These are phyloP conservation scores for Ammodytes dubius DNA, from an alignment of 2,113 vertebrate genomes.

Conservation along the genomic window DNA sequence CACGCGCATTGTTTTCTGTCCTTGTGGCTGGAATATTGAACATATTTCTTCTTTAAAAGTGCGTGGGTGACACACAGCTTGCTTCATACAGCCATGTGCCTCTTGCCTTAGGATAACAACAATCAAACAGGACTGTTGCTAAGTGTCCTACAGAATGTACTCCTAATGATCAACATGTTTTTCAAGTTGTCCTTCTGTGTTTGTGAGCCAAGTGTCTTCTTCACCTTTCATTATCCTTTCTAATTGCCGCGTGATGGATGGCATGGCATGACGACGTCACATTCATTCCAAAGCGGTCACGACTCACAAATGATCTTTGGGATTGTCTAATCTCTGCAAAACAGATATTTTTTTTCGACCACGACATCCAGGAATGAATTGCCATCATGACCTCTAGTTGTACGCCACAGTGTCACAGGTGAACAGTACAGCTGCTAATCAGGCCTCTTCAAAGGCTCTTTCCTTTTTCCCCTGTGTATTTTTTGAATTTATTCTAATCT, in stretches of 20 bases:
- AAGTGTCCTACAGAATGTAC: neutral
- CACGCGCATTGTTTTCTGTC: neutral
- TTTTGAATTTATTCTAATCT: neutral
- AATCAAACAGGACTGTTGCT: neutral
- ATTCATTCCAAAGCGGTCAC: neutral
- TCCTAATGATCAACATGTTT: neutral
- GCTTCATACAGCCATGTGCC: too few species aligned
- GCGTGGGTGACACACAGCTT: neutral
- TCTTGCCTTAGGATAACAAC: conserved; percentile 1
- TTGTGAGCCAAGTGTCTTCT: too few species aligned
- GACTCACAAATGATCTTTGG: neutral
- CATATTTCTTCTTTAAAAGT: too few species aligned
- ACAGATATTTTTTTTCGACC: neutral
- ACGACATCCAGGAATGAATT: neutral
- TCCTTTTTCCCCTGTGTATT: neutral
- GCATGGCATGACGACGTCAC: neutral
- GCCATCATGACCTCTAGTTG: neutral
- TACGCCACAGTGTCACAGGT: neutral
- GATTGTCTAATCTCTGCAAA: neutral
- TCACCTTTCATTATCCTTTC: neutral
- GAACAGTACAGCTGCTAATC: neutral
- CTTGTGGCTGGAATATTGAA: neutral
- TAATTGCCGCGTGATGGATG: neutral
- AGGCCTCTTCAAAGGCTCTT: neutral
- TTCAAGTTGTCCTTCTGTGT: neutral